Evolutionary conservation across 2,888 invertebrate genomes (phyloP).

Genomic region (Proisotoma minuta): DNA sequence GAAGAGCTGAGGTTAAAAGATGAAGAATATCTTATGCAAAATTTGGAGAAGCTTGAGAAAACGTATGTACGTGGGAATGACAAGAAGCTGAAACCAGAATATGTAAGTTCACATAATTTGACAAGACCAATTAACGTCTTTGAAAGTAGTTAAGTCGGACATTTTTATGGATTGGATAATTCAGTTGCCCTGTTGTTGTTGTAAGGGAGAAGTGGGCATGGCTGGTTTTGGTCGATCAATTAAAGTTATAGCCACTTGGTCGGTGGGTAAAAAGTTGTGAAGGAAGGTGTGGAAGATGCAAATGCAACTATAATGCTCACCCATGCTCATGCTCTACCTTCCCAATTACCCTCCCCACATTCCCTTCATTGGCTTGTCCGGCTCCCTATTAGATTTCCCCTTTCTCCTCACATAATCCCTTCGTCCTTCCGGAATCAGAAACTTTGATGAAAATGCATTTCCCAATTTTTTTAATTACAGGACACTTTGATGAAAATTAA

Average conservation of each 20-base stretch:
- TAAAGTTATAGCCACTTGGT: slow-evolving; percentile 32
- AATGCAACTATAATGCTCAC: slow-evolving; percentile 11
- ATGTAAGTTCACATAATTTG: slow-evolving; percentile 68
- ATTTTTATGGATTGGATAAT: not conserved
- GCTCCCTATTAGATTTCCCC: slow-evolving; percentile 18
- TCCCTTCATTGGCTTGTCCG: slow-evolving; percentile 14
- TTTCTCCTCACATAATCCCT: not conserved
- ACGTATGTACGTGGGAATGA: slow-evolving; percentile 77
- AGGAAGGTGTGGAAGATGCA: slow-evolving; percentile 19
- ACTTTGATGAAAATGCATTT: not conserved
- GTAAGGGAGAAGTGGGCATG: slow-evolving; percentile 7
- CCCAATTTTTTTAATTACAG: slow-evolving; percentile 55
- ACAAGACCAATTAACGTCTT: not conserved
- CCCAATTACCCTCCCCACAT: slow-evolving; percentile 33
- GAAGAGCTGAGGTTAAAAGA: slow-evolving; percentile 95
- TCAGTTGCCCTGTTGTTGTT: not conserved
- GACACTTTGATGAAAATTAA: slow-evolving; percentile 83
- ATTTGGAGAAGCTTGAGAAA: slow-evolving; percentile 81
- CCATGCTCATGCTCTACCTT: slow-evolving; percentile 34
- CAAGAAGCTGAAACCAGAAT: slow-evolving; percentile 93
- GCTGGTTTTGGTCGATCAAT: slow-evolving; percentile 22
- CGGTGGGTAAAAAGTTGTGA: slow-evolving; percentile 18
- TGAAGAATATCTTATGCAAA: slow-evolving; percentile 75
- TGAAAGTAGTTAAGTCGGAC: not conserved
- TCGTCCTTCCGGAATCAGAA: not conserved